A percentile compares a stretch with the other conserved stretches of the same genome.
Evolutionary conservation across 2,888 invertebrate species (phyloP).

Genomic region (Acronicta leporina): DNA sequence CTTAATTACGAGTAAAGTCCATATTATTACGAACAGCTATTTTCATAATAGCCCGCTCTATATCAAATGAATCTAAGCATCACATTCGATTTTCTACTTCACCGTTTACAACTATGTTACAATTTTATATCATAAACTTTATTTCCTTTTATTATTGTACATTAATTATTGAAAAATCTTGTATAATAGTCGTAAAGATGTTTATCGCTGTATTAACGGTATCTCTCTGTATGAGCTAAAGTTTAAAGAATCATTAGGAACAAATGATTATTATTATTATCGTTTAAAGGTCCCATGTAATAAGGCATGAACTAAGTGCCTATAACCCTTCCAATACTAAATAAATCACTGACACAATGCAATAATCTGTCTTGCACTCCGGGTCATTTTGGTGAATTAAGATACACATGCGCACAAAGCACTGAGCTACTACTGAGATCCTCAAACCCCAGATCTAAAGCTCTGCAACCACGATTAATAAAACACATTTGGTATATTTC

Average conservation of each 20-base stretch:
- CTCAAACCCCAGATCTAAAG: too few species aligned
- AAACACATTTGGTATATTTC: too few species aligned
- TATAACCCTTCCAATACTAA: too few species aligned
- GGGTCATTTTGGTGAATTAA: too few species aligned
- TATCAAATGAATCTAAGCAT: slow-evolving; percentile 79
- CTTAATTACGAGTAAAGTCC: slow-evolving; percentile 54
- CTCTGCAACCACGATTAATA: too few species aligned
- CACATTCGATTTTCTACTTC: slow-evolving; percentile 83
- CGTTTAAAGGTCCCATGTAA: too few species aligned
- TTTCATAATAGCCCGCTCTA: slow-evolving; percentile 57
- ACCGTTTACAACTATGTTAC: slow-evolving; percentile 86
- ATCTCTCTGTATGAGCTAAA: slow-evolving; percentile 24
- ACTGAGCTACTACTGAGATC: too few species aligned
- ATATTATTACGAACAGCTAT: slow-evolving; percentile 48
- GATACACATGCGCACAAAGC: too few species aligned
- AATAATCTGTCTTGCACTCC: too few species aligned
- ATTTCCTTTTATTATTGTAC: slow-evolving; percentile 79
- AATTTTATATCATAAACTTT: slow-evolving; percentile 84
- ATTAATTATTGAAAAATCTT: slow-evolving; percentile 72
- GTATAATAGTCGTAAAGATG: slow-evolving; percentile 60
- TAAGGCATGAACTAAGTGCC: too few species aligned
- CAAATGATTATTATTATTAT: slow-evolving; percentile 26
- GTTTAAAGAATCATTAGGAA: slow-evolving; percentile 26
- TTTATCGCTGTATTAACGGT: slow-evolving; percentile 56
- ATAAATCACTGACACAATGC: too few species aligned